Base-by-base conservation (phyloP, 2,888 invertebrate genomes). In the Entomobrya multifasciata region DNA sequence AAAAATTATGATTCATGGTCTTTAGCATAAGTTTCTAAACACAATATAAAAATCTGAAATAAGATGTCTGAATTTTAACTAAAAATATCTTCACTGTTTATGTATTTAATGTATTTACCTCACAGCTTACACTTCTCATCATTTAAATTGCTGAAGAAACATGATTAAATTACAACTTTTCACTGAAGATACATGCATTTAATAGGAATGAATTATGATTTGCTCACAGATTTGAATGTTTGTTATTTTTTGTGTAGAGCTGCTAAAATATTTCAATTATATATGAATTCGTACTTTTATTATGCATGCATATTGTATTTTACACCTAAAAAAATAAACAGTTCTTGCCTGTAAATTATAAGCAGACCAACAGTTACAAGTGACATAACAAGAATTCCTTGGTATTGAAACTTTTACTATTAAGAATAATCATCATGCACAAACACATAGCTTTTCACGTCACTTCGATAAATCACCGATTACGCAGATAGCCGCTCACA, bases 401-500 rank as follows among this genome's bases (percentile, higher is more conserved):
- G 36, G 25, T 57, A 76, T 57, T 49, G 10, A 76, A 76, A 76
- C 76, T 76, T 36, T 36, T 78, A 78, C 52, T 67, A 70, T 22
- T 44, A 41, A 47, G n/a, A n/a, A 52, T 27, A 20, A 62, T 70
- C 55, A 55, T 30, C 85, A 82, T 77, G 78, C 82, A 86, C 74
- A 55, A 60, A 79, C 49, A 44, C 1, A 52, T 49, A 76, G 76
- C 76, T 76, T n/a, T n/a, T 57, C 15, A 49, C 36, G 57, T 76
- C 76, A 76, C 76, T 55, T 55, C 11, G 41, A 57, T 76, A 76
- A 27, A 30, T 55, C 57, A 41, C 41, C 57, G 57, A 76, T 41
- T 44, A 55, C 76, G 55, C 76, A 76, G 76, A 76, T 76, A 87
- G 55, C 60, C 30, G 84, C 76, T 62, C 82, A 74, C 82, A 82